phyloP scores from a whole-genome alignment of 2,797 vertebrate species.

The Sebastes iracundus region DNA sequence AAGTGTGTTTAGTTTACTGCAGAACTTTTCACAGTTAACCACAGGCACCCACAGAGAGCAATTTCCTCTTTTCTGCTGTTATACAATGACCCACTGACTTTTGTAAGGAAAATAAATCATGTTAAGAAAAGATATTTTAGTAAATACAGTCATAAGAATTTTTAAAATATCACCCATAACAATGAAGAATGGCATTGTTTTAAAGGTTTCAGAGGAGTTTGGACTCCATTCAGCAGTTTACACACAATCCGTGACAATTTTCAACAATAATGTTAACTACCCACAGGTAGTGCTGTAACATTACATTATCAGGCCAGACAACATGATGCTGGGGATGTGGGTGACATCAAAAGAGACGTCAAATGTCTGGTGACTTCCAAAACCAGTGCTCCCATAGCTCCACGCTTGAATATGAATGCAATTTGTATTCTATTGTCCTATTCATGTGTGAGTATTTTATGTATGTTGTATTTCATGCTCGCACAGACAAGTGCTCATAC shows the following conservation, averaged over 20 bases:
- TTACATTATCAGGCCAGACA: background rate
- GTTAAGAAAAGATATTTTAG: too few species aligned
- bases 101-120: too few species aligned
- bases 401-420: background rate
- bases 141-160: background rate
- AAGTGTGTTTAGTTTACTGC: too few species aligned
- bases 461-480: background rate
- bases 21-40: too few species aligned
- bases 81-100: too few species aligned
- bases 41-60: too few species aligned
- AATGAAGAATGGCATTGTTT: background rate
- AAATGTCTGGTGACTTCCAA: too few species aligned
- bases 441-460: background rate
- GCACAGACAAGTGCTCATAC: background rate
- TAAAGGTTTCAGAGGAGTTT: background rate
- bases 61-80: too few species aligned
- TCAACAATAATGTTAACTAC: background rate
- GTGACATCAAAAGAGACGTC: too few species aligned
- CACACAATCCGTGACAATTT: background rate
- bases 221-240: too few species aligned
- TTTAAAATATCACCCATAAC: background rate
- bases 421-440: background rate
- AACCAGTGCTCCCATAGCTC: background rate
- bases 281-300: background rate
- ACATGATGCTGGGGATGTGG: background rate